Conservation (phyloP, 2,113 vertebrate species). For the Eudyptes chrysolophus region DNA sequence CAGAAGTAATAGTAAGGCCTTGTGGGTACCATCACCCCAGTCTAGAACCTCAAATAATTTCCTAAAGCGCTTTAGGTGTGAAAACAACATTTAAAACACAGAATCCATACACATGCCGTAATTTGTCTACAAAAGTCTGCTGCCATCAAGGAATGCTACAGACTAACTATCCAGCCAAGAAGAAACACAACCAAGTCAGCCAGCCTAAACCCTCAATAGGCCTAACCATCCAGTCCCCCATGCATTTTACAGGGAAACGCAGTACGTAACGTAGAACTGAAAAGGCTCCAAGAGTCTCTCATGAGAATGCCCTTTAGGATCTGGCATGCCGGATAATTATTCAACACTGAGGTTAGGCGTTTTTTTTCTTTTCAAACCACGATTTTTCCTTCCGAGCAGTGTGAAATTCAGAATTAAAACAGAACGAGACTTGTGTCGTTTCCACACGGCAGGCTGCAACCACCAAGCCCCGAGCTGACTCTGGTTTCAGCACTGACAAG, state of each 20-base stretch:
- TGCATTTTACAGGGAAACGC: not conserved
- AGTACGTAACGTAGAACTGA: not conserved
- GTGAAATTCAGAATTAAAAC: not conserved
- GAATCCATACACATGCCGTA: fast-evolving
- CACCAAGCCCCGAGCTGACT: not conserved
- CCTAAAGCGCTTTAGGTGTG: not conserved
- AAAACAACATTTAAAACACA: not conserved
- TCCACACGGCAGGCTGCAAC: not conserved
- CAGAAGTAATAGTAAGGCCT: not conserved
- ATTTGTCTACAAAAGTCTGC: not conserved
- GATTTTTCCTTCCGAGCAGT: not conserved
- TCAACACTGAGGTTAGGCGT: not conserved
- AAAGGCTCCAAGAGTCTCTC: not conserved
- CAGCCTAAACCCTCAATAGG: not conserved
- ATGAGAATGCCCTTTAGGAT: not conserved
- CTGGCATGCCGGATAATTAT: not conserved
- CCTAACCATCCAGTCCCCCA: not conserved
- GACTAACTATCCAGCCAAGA: not conserved
- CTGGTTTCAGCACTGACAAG: not conserved
- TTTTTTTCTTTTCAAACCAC: not conserved
- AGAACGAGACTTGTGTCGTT: not conserved
- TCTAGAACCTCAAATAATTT: not conserved
- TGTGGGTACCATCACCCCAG: not conserved
- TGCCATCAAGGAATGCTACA: not conserved
- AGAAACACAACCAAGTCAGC: not conserved